Percentiles rank a stretch among this genome's conserved stretches.
Evolutionary conservation across 2,797 vertebrate species (phyloP).

Genomic region (Apodemus agrarius): DNA sequence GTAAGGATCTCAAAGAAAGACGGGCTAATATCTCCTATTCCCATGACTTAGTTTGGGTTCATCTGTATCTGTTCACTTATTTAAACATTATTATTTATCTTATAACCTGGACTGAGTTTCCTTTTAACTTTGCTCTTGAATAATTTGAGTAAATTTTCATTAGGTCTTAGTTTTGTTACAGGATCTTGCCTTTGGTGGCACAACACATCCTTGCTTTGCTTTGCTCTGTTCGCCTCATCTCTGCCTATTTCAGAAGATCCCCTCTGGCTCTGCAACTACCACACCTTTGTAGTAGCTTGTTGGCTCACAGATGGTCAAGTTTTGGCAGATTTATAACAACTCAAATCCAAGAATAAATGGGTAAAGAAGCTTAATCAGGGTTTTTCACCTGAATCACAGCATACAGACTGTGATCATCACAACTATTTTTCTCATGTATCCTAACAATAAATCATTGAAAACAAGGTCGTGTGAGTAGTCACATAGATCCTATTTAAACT

Average conservation of each 20-base stretch:
- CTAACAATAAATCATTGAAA: conserved; percentile 5
- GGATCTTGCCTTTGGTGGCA: background rate
- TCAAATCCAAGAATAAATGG: conserved; percentile 30
- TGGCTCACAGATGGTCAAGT: conserved; percentile 3
- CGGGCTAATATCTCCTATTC: background rate
- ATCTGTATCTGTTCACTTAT: background rate
- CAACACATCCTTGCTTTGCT: background rate
- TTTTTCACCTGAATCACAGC: background rate
- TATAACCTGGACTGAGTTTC: background rate
- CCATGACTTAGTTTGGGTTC: background rate
- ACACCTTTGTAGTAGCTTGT: conserved; percentile 1
- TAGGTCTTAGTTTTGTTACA: background rate
- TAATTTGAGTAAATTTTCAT: background rate
- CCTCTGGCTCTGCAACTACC: background rate
- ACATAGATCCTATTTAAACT: background rate
- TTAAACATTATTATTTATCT: background rate
- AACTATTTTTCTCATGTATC: background rate
- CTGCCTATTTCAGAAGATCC: background rate
- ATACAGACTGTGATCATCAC: background rate
- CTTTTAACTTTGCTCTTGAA: background rate
- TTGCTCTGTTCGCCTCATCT: background rate
- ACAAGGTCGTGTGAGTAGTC: background rate
- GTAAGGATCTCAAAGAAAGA: background rate
- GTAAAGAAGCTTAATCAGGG: background rate
- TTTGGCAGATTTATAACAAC: conserved; percentile 40